Evolutionary conservation across 2,888 invertebrate genomes (phyloP), one percentile per base, ranked within the genome.

Genomic region (Azorinus chamasolen): DNA sequence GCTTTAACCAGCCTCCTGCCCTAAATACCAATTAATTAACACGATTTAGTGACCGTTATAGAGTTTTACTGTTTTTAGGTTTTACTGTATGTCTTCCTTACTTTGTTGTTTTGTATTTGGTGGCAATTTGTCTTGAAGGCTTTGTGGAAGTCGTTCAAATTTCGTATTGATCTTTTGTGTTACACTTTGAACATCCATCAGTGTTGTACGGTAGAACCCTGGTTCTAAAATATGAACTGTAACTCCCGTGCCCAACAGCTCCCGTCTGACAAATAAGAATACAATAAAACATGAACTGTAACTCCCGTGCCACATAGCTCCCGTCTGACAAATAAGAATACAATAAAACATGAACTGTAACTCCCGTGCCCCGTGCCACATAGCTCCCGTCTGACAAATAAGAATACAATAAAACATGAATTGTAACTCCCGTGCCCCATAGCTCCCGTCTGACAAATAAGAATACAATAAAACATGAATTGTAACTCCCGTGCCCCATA

Each of bases 201-300:
- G 43, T 1, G 43, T 18, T 8, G 57, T 57, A n/a, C 41, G 39
- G 22, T 41, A 41, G 24, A 57, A 57, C 16, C 57, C 57, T n/a
- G 57, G 57, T 20, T 57, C 57, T n/a, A 57, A 41, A 5, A 57
- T 57, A 5, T 39, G 41, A 2, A 57, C 39, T 32, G 18, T 41
- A 14, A 57, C 39, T 14, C 57, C 57, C 5, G 20, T 41, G 18
- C 12, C 22, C 24, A 41, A 14, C 20, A 57, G 16, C n/a, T 57
- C 57, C 50, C 18, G 24, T 12, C 50, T 50, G 18, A 18, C 12
- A 22, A 22, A 50, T 20, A 20, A 5, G 14, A 14, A 41, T 12
- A 41, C 8, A 41, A 41, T 41, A 14, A 41, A 41, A 41, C 41
- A 2, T 37, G 39, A 2, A 54, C 54, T 25, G n/a, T 37, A 12